Base-by-base conservation (phyloP, 2,113 vertebrate genomes). In the Brachirus orientalis region DNA sequence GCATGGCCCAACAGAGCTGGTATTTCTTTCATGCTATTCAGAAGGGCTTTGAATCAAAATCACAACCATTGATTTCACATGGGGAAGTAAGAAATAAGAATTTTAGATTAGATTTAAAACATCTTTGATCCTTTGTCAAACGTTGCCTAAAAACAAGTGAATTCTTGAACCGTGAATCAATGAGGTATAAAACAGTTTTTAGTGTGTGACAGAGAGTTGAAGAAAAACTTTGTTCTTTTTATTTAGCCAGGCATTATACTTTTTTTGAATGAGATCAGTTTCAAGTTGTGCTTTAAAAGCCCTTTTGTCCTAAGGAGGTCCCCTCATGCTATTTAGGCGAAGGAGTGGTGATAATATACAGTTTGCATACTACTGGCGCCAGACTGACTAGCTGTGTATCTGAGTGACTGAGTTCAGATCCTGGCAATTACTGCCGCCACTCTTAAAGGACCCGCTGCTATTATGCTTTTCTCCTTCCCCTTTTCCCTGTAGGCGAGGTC, bases 281-380 rank as follows among this genome's bases (percentile, higher is more conserved):
- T 96, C 94, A 92, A 92, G 92, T 93, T 93, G 91, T 89, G 86
- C 91, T 94, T 93, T 92, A 93, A 93, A 93, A 92, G 91, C 91
- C 86, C 79, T 91, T 92, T 94, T 93, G 93, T 89, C 82, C 92
- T 90, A 89, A 90, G 90, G 92, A 94, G 93, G 93, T 93, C 92
- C 92, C 89, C 92, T 92, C 90, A 77, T 87, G 94, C 95, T 94
- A 91, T 92, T 94, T 93, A 95, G 95, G 95, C 94, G 95, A 95
- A 93, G 95, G 91, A 97, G 95, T 94, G 95, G 95, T 95, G 94
- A 95, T 97, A 96, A 97, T 96, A 94, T 93, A 96, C 93, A 94
- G 95, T 96, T 95, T 94, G 96, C 95, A 94, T 95, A 88, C 94
- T 85, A 86, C 95, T 96, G 97, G 97, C 97, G 96, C 97, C 97